phyloP scores from a whole-genome alignment of 37 sponge, comb jelly and placozoan genomes.

The Dysidea cf. avara region DNA sequence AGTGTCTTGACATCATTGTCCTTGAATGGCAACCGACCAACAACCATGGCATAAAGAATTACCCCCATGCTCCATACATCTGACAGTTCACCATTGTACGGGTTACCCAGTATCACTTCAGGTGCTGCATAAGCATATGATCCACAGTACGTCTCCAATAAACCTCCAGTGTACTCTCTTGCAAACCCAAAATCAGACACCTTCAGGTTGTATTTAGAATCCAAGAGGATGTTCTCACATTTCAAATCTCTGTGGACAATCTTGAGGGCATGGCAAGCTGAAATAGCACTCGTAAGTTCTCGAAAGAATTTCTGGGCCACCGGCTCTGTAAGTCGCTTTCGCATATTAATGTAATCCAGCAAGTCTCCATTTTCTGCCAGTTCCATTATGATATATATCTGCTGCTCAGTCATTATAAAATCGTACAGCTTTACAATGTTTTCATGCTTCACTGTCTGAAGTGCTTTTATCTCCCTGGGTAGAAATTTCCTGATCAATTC shows the following conservation, averaged over 20 bases:
- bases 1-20: slow-evolving; percentile 80
- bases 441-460: slow-evolving; percentile 53
- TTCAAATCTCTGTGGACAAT: slow-evolving; percentile 93
- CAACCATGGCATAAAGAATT: slow-evolving; percentile 87
- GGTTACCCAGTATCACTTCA: slow-evolving; percentile 84
- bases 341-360: slow-evolving; percentile 85
- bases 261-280: slow-evolving; percentile 59
- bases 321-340: slow-evolving; percentile 63
- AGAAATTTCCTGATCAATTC: slow-evolving; percentile 87
- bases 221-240: slow-evolving; percentile 89
- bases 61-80: slow-evolving; percentile 98
- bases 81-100: slow-evolving; percentile 75
- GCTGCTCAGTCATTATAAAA: slow-evolving; percentile 72
- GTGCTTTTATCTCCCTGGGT: slow-evolving; percentile 78
- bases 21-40: slow-evolving; percentile 84
- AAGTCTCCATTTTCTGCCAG: slow-evolving; percentile 90
- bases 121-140: slow-evolving; percentile 96
- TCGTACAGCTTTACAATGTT: slow-evolving; percentile 75
- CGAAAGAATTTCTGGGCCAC: slow-evolving; percentile 64
- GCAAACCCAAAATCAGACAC: slow-evolving; percentile 94
- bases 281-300: slow-evolving; percentile 67
- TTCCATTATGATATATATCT: slow-evolving; percentile 87
- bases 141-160: slow-evolving; percentile 85
- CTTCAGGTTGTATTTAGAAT: slow-evolving; percentile 53
- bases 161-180: background rate